Conservation (phyloP, 2,888 invertebrate species). For the Andrena minutula region DNA sequence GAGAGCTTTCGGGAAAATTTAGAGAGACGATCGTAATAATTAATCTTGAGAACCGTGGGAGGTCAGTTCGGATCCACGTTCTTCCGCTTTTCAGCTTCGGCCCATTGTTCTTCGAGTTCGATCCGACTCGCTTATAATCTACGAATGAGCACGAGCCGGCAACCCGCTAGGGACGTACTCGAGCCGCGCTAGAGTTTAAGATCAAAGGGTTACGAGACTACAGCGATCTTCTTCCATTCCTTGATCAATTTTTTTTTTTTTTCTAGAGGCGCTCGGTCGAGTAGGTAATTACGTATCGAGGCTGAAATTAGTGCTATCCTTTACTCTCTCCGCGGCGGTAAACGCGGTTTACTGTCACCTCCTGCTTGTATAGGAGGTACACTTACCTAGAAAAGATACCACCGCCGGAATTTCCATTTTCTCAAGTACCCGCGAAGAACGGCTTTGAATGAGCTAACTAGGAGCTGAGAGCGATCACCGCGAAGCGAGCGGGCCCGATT, state of each 20-base stretch:
- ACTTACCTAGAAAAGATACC: conserved; percentile 68
- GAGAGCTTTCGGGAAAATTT: no score
- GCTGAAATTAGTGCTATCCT: conserved; percentile 58
- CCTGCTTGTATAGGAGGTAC: conserved; percentile 49
- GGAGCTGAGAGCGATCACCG: conserved; percentile 30
- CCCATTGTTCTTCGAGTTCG: no score
- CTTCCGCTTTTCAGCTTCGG: no score
- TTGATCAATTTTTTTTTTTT: conserved; percentile 29
- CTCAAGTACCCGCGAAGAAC: conserved; percentile 65
- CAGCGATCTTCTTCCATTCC: conserved; percentile 37
- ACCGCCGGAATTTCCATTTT: conserved; percentile 67
- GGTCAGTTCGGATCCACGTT: background rate
- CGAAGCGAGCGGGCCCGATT: conserved; percentile 35
- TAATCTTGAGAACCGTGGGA: background rate
- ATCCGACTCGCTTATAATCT: no score
- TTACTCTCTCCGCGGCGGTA: conserved; percentile 62
- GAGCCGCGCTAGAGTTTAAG: conserved; percentile 38
- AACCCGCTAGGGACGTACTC: conserved; percentile 37
- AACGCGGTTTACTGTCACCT: conserved; percentile 62
- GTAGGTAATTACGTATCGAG: conserved; percentile 39
- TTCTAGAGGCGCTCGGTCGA: background rate
- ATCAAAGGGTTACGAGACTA: conserved; percentile 6
- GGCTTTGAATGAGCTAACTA: conserved; percentile 54
- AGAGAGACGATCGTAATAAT: background rate
- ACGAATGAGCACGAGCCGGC: background rate